Base-by-base conservation (phyloP, 2,113 vertebrate species). In the Phylloscopus whistleri region DNA sequence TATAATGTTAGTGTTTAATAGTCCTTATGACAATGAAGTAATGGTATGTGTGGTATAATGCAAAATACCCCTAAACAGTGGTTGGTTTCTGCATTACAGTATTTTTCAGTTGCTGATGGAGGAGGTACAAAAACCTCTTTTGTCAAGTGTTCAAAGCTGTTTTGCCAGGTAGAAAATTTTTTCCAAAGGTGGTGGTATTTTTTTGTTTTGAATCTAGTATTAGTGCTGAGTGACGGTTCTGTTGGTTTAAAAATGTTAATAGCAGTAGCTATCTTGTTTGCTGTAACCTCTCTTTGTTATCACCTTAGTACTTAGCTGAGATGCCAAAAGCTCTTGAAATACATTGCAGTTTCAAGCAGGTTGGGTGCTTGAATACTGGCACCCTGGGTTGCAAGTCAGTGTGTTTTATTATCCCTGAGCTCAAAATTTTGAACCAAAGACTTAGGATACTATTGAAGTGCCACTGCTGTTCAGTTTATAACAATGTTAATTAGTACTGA, bases 21-120 rank as follows among this genome's bases (percentile, higher is more conserved):
- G 62, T 70, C 41, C 66, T 95, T 96, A 49, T 75, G 63, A 63
- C 95, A 94, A 84, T 87, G 39, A 96, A 90, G 68, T 93, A 90
- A 86, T 86, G 74, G 18, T 66, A 28, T 78, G 30, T 19, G 16
- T 67, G 44, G 28, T 78, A n/a, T 84, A 91, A 90, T 92, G 87
- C 33, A 88, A 66, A 94, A 67, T 75, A 78, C 26, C 22, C 24
- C 67, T 68, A 78, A 72, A 59, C 46, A 90, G 35, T 60, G 51
- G 35, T 90, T 92, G 48, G 13, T 88, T 78, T 78, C 66, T 94
- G 52, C 31, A 43, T 72, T 84, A 46, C 20, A 10, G 30, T 86
- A 4, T 93, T 84, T 56, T 91, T 6, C 46, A 26, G 10, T 51
- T 77, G 48, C 22, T 73, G 39, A 66, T 90, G 67, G 63, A 81